Base-by-base conservation (phyloP, 2,888 invertebrate genomes). In the Timema podura region DNA sequence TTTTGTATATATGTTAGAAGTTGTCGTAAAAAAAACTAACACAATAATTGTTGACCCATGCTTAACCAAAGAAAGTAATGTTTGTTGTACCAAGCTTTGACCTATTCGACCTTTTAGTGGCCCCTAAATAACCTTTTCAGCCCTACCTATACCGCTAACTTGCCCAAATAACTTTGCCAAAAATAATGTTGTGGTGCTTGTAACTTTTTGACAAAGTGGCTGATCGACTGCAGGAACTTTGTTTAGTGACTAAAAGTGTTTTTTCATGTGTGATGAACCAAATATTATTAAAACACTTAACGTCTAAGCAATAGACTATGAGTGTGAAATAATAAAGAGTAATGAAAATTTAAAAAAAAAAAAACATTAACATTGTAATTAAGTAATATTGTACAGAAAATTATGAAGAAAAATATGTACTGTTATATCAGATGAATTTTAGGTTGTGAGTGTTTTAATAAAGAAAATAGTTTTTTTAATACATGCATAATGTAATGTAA, bases 371-470 rank as follows among this genome's bases (percentile, higher is more conserved):
- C 44, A 68, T 59, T 48, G 49, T 49, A 54, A 61, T 45, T 61
- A 13, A 61, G 30, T 3, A 61, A 61, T 61, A 61, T 61, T 61
- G 61, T 61, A 61, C 61, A 61, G 51, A 51, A n/a, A 67, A 15
- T 68, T 68, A 68, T 68, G 46, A 48, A 68, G 59, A 45, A 61
- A 61, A 61, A 45, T 70, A 70, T 61, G 30, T 61, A 61, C 61
- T 61, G 61, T 61, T 61, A 61, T 61, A 61, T 30, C 45, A 45
- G 45, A 61, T 61, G 61, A 61, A 68, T 67, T 70, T 71, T 71
- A 71, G 73, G 73, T 73, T 73, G 73, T 71, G 71, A 71, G 68
- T 71, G 73, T 73, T 71, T 73, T 71, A 73, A 71, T 71, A 71
- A 71, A 71, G 69, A 71, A 65, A 70, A 64, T 72, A 72, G 70